Evolutionary conservation across 2,113 vertebrate species (phyloP), one percentile per base, ranked within the genome.

Genomic region (Glaucomys volans): DNA sequence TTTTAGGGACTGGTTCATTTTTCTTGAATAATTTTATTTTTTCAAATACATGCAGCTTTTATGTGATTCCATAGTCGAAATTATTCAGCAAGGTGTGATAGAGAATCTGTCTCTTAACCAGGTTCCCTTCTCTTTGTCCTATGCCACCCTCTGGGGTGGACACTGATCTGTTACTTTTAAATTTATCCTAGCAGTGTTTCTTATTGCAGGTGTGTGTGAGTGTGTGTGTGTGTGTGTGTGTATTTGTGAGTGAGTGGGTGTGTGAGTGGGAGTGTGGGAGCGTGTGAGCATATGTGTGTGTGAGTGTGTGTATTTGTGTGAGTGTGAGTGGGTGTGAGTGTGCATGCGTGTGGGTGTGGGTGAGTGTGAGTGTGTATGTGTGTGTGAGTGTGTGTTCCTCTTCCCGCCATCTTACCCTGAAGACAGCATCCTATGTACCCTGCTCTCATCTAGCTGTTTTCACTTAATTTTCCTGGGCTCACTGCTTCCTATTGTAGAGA

Each of bases 11-110:
- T 47, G 24, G 37, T 72, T 64, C 37, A 91, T 57, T 84, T 57
- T 89, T 87, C 4, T 35, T 89, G 40, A 87, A 85, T 76, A 8
- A 40, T 87, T 64, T 93, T 54, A 35, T 86, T 91, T 94, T 66
- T 35, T 26, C 5, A 71, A 86, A 87, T 57, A 35, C 11, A 71
- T 42, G 35, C 35, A 92, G 93, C 64, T 93, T 95, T 83, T 74
- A 37, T 79, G 28, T 80, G 80, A 59, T 44, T 79, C 64, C 50
- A 18, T 30, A 44, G 28, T 94, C 44, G 94, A 72, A 81, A 75
- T 20, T 44, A 42, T 18, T 40, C 6, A 76, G 67, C 18, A 74
- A 72, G 32, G 47, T 26, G 7, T 7, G 20, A 6, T 14, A 28
- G 50, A 44, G 76, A 87, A 74, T 59, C 86, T 59, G 54, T 84